phyloP scores from a whole-genome alignment of 2,113 vertebrate species.

The Tetrax tetrax region DNA sequence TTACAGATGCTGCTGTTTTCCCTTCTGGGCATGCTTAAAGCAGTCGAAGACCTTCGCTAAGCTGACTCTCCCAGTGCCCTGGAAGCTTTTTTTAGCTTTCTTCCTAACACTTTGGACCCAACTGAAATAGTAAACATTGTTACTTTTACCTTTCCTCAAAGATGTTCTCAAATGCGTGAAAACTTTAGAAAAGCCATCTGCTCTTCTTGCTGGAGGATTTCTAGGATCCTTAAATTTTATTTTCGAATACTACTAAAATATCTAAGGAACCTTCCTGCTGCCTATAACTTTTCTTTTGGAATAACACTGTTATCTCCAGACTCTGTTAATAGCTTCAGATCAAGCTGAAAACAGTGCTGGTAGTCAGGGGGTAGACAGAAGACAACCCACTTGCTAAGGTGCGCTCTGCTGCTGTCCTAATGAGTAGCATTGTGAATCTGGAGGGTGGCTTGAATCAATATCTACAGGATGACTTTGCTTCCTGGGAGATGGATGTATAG shows the following conservation, averaged over 20 bases:
- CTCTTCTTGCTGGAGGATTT: neutral
- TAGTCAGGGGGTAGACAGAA: neutral
- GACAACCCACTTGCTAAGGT: neutral
- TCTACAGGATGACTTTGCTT: neutral
- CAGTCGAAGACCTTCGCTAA: neutral
- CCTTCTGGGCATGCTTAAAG: neutral
- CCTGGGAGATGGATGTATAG: neutral
- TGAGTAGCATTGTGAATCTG: neutral
- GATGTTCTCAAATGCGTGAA: neutral
- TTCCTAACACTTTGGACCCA: neutral
- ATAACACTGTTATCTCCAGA: neutral
- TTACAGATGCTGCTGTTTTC: neutral
- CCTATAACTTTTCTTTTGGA: neutral
- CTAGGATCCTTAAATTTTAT: neutral
- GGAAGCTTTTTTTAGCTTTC: neutral
- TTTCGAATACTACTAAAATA: neutral
- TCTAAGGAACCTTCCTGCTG: neutral
- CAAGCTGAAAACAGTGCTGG: neutral
- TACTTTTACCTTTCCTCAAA: neutral
- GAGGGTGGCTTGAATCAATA: neutral
- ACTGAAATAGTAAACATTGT: neutral
- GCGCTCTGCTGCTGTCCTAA: neutral
- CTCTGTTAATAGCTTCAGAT: neutral
- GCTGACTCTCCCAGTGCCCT: neutral
- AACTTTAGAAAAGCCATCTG: neutral